Evolutionary conservation across 2,113 vertebrate genomes (phyloP).

Genomic region (Rhinopomastus cyanomelas): DNA sequence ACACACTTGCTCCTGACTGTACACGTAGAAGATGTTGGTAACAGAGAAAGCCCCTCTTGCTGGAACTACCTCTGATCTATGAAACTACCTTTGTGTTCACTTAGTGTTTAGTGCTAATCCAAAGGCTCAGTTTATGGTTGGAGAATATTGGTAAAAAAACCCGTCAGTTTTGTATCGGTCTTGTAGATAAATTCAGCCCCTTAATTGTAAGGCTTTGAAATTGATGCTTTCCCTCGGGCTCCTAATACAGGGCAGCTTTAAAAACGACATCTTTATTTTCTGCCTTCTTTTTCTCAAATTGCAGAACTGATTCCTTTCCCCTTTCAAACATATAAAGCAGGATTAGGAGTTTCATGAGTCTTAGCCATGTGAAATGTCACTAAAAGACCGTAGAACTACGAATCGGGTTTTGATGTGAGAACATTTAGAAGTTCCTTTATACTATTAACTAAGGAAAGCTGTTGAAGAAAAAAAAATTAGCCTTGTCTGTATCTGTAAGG

Average conservation of each 20-base stretch:
- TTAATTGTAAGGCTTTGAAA: background rate
- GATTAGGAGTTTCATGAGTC: background rate
- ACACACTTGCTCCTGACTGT: background rate
- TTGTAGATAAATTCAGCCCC: background rate
- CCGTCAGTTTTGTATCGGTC: background rate
- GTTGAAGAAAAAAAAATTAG: background rate
- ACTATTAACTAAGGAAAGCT: background rate
- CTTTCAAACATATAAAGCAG: background rate
- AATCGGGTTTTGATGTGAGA: background rate
- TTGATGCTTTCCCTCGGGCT: background rate
- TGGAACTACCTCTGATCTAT: background rate
- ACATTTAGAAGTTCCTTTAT: background rate
- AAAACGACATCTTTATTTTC: background rate
- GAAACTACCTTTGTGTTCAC: background rate
- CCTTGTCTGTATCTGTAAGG: background rate
- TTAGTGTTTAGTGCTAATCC: background rate
- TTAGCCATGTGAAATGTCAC: background rate
- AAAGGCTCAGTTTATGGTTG: background rate
- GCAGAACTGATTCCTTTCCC: background rate
- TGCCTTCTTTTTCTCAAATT: background rate
- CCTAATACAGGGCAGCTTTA: background rate
- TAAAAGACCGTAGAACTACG: background rate
- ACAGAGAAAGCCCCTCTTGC: background rate
- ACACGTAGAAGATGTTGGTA: background rate
- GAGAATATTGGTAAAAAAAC: background rate